A percentile compares a stretch with the other conserved stretches of the same genome.
Conservation (phyloP, 2,113 vertebrate genomes). For the Chunga burmeisteri region DNA sequence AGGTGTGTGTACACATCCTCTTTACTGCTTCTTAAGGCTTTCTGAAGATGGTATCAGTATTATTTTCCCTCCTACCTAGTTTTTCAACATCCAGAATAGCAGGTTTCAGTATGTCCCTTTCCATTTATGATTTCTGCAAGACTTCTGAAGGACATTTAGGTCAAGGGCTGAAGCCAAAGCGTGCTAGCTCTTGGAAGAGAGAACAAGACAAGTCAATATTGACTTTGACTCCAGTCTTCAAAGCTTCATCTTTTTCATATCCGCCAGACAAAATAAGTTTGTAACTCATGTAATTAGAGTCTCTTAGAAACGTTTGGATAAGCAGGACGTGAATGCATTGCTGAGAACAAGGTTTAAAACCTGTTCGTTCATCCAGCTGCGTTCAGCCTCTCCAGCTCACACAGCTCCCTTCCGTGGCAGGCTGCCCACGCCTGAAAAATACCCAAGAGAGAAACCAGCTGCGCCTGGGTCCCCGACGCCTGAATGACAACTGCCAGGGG, state of each 20-base stretch:
- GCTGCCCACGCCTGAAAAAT: not conserved
- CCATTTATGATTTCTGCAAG: not conserved
- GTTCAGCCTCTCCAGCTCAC: not conserved
- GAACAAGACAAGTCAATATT: not conserved
- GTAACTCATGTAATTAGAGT: not conserved
- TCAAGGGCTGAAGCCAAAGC: not conserved
- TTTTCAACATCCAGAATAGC: not conserved
- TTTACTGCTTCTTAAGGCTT: not conserved
- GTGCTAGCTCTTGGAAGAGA: not conserved
- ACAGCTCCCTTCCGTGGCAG: not conserved
- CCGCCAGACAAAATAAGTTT: not conserved
- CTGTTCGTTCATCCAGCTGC: not conserved
- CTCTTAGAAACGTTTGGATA: not conserved
- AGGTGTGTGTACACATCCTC: not conserved
- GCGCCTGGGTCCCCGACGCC: rapidly evolving
- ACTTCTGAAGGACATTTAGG: not conserved
- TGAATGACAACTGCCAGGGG: rapidly evolving
- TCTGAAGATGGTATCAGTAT: not conserved
- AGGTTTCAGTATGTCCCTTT: not conserved
- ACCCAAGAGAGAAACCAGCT: not conserved
- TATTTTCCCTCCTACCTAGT: not conserved
- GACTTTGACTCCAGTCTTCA: not conserved
- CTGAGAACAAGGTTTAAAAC: not conserved
- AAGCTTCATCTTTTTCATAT: not conserved
- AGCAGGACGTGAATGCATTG: not conserved